These are phyloP conservation scores for Cyclura pinguis DNA, from an alignment of 2,797 vertebrate species.

Conservation along the genomic window DNA sequence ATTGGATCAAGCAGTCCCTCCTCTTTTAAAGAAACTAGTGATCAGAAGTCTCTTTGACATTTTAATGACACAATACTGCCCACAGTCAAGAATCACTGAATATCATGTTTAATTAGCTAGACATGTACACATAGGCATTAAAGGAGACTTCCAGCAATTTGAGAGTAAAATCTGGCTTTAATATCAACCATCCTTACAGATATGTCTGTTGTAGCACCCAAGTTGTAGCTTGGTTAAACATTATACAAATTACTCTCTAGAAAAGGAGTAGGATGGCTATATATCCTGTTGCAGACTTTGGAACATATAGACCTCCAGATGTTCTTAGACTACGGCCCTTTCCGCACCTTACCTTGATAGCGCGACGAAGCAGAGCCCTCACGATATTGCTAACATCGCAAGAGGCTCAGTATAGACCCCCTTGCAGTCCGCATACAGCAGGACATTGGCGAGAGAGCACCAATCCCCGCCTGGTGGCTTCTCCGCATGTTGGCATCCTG, in stretches of 20 bases:
- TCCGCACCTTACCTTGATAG: too few species aligned
- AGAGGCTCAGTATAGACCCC: too few species aligned
- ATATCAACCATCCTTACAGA: not conserved
- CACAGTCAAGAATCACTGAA: conserved; percentile 32
- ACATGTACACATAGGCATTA: not conserved
- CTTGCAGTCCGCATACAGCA: too few species aligned
- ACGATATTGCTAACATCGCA: too few species aligned
- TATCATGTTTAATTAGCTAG: conserved; percentile 5
- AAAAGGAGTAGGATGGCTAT: too few species aligned
- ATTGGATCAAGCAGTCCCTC: not conserved
- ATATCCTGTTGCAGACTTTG: not conserved
- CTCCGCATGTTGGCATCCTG: too few species aligned
- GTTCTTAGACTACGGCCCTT: not conserved
- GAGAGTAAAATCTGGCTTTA: conserved; percentile 41
- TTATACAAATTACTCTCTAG: not conserved
- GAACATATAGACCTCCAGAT: not conserved
- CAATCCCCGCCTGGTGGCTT: too few species aligned
- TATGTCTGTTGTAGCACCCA: not conserved
- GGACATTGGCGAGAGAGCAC: too few species aligned
- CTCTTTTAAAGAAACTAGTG: conserved; percentile 36
- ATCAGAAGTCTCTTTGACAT: conserved; percentile 60
- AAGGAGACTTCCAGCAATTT: conserved; percentile 23
- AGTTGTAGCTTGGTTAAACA: not conserved
- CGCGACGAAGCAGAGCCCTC: too few species aligned
- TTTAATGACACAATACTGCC: conserved; percentile 60